phyloP scores from a whole-genome alignment of 2,113 vertebrate genomes.

The Ivindomyrus marchei region DNA sequence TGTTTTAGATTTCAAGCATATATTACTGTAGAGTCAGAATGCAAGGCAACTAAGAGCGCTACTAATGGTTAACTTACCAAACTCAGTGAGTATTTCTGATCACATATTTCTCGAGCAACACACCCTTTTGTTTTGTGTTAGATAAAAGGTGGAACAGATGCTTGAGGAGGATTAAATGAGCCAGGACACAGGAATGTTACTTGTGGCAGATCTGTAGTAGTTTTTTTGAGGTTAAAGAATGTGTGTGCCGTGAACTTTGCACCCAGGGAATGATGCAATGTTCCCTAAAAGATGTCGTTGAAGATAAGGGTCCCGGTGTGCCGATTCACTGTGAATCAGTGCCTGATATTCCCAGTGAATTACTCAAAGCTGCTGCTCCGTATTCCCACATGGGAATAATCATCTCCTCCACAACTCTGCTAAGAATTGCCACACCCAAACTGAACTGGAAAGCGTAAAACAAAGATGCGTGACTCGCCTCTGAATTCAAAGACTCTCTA shows the following conservation, averaged over 20 bases:
- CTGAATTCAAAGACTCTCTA: not conserved
- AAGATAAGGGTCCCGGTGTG: slow-evolving; percentile 45
- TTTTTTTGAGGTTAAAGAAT: slow-evolving; percentile 13
- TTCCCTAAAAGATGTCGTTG: slow-evolving; percentile 36
- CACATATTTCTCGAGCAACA: not conserved
- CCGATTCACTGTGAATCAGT: not conserved
- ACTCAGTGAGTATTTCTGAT: not conserved
- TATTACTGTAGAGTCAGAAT: not conserved
- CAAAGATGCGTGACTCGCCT: not conserved
- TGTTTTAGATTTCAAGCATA: not conserved
- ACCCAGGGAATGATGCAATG: slow-evolving; percentile 47
- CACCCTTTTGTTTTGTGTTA: not conserved
- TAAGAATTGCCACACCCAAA: not conserved
- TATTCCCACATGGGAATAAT: not conserved
- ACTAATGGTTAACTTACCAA: not conserved
- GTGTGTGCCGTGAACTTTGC: slow-evolving; percentile 52
- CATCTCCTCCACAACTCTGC: not conserved
- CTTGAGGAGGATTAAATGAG: slow-evolving; percentile 15
- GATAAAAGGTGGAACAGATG: slow-evolving; percentile 31
- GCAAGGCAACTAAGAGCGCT: not conserved
- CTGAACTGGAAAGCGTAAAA: not conserved
- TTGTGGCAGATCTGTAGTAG: slow-evolving; percentile 38
- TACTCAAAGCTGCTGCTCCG: not conserved
- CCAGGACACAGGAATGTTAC: slow-evolving; percentile 29
- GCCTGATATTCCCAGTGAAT: slow-evolving; percentile 37